Percentiles rank a stretch among this genome's conserved stretches.
These are phyloP conservation scores for Saccostrea echinata DNA, from an alignment of 1,140 invertebrate genomes.

Conservation along the genomic window DNA sequence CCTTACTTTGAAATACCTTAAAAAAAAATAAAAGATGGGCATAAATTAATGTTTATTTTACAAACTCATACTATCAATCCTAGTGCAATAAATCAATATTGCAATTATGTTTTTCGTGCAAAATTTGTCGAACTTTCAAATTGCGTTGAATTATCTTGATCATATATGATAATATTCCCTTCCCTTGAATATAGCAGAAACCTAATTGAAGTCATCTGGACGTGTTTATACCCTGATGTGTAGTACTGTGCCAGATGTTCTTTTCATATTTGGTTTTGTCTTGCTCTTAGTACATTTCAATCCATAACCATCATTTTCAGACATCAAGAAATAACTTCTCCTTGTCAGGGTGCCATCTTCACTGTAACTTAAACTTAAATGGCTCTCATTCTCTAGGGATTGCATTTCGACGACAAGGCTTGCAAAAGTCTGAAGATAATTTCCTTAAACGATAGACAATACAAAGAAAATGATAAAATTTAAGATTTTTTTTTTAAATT, in stretches of 20 bases:
- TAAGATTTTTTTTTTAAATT: background rate
- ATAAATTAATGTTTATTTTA: background rate
- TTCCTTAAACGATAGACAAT: background rate
- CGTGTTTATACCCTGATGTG: background rate
- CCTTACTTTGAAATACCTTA: constrained; percentile 8
- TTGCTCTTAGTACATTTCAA: background rate
- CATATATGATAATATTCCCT: no score
- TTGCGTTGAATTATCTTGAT: no score
- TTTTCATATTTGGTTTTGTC: background rate
- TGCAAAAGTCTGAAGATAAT: background rate
- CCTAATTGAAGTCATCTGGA: background rate
- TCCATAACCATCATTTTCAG: background rate
- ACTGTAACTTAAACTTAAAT: background rate
- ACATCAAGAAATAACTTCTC: background rate
- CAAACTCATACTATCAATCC: no score
- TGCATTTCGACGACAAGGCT: background rate
- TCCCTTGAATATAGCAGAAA: no score
- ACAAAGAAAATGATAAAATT: background rate
- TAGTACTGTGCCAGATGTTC: background rate
- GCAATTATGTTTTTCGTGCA: no score
- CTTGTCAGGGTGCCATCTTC: background rate
- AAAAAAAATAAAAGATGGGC: background rate
- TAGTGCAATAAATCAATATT: no score
- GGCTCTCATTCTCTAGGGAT: background rate
- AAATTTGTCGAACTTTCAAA: no score